These are phyloP conservation scores for Hippolais icterina DNA, from an alignment of 2,113 vertebrate genomes.

Conservation along the genomic window DNA sequence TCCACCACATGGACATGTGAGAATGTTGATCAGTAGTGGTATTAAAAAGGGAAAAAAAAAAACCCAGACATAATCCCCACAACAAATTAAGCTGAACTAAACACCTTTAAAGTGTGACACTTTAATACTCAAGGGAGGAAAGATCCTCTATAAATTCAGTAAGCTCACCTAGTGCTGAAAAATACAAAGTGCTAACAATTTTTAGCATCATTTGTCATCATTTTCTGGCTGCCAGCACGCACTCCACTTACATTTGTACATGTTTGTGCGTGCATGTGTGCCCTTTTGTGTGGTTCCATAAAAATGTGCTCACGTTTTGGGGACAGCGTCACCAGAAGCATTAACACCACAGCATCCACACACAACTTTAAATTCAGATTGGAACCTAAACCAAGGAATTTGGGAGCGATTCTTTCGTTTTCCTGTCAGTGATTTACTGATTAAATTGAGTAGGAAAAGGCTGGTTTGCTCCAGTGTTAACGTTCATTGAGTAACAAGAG, in stretches of 20 bases:
- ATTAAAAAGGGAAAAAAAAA: neutral
- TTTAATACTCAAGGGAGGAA: neutral
- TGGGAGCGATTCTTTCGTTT: accelerated
- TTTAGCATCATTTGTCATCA: neutral
- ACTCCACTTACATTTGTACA: neutral
- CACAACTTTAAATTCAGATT: neutral
- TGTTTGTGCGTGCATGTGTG: neutral
- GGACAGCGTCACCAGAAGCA: neutral
- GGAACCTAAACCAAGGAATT: neutral
- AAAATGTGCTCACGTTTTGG: neutral
- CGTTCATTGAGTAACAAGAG: accelerated
- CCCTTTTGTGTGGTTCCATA: neutral
- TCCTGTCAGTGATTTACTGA: neutral
- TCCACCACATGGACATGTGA: neutral
- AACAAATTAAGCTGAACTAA: neutral
- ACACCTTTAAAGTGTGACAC: neutral
- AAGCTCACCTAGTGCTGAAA: neutral
- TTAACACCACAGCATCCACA: neutral
- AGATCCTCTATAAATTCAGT: neutral
- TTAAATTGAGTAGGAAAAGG: neutral
- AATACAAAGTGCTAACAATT: neutral
- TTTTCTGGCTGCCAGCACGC: neutral
- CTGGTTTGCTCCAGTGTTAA: neutral
- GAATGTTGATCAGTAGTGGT: neutral
- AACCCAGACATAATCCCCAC: neutral